Evolutionary conservation across 2,113 vertebrate species (phyloP).

Genomic region (Chelonoidis abingdonii): DNA sequence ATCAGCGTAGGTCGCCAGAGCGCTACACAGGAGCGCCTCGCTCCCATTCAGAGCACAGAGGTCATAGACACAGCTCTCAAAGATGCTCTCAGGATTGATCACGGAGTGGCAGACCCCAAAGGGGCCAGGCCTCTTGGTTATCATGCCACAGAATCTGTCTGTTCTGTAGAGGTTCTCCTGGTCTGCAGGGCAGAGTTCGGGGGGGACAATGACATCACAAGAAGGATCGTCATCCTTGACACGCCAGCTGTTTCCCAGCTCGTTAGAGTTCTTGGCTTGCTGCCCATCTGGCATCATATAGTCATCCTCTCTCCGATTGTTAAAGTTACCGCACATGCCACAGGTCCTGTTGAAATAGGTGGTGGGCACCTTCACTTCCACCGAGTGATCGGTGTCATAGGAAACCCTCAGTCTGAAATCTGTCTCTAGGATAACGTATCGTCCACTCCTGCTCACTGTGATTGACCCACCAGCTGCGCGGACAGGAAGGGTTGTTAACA

Average conservation of each 20-base stretch:
- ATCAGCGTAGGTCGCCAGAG: conserved; percentile 69
- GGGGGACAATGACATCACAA: conserved; percentile 43
- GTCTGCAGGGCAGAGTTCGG: conserved; percentile 62
- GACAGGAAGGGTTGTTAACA: conserved; percentile 82
- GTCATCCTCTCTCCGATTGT: conserved; percentile 73
- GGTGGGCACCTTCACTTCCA: conserved; percentile 74
- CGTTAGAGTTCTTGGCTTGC: conserved; percentile 21
- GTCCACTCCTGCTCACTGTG: conserved; percentile 60
- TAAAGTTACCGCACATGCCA: conserved; percentile 86
- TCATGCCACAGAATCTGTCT: conserved; percentile 76
- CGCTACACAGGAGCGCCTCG: conserved; percentile 67
- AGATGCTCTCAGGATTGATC: conserved; percentile 72
- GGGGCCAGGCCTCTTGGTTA: conserved; percentile 71
- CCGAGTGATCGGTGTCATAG: conserved; percentile 68
- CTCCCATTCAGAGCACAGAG: conserved; percentile 73
- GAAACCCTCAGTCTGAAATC: conserved; percentile 75
- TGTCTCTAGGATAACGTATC: conserved; percentile 72
- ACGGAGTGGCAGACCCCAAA: conserved; percentile 75
- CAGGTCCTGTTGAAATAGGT: conserved; percentile 75
- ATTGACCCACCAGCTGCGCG: conserved; percentile 52
- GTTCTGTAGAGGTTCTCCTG: conserved; percentile 56
- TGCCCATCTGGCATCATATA: conserved; percentile 50
- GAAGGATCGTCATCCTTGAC: background rate
- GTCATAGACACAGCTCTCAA: conserved; percentile 76
- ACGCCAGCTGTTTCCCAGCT: conserved; percentile 74